Base-by-base conservation (phyloP, 2,797 vertebrate species). In the Rhabdomys pumilio region DNA sequence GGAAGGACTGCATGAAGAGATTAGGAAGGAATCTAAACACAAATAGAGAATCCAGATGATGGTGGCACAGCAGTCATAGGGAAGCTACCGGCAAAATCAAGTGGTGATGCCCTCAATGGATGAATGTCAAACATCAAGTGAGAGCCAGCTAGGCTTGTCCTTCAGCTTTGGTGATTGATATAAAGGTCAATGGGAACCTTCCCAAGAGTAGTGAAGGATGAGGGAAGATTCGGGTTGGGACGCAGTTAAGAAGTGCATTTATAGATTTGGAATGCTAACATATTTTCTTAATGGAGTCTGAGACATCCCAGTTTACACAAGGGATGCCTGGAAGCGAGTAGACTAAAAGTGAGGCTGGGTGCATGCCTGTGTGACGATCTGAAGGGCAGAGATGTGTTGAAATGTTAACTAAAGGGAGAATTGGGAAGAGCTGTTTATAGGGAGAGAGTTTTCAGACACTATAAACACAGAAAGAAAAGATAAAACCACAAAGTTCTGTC, bases 241-340 rank as follows among this genome's bases (percentile, higher is more conserved):
- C 50, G 13, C 65, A 6, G 7, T 19, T 69, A 22, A 89, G 82
- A 94, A 44, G 87, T 81, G 6, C 20, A 38, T 10, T 59, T 47
- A 41, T 26, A 44, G 69, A 85, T 53, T 15, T 82, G 47, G 76
- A 89, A 84, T 69, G 47, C 20, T 53, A 75, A 34, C 34, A 65
- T 3, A 12, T 31, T 55, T 92, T 65, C 47, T 75, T 53, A 77
- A 77, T n/a, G 61, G 24, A 89, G 47, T 61, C 65, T 1, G 1
- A 94, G 91, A 44, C 10, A 82, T 38, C 41, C 82, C 34, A 6
- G 1, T 79, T 96, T 77, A 75, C 4, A 86, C 88, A 87, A 34
- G 67, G 59, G 47, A 93, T 89, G 77, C 59, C 41, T 44, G 5
- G 65, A 44, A 0, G 73, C 73, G n/a, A 79, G 41, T 10, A 50